Evolutionary conservation across 2,888 invertebrate species (phyloP).

Genomic region (Tenthredo mesomela): DNA sequence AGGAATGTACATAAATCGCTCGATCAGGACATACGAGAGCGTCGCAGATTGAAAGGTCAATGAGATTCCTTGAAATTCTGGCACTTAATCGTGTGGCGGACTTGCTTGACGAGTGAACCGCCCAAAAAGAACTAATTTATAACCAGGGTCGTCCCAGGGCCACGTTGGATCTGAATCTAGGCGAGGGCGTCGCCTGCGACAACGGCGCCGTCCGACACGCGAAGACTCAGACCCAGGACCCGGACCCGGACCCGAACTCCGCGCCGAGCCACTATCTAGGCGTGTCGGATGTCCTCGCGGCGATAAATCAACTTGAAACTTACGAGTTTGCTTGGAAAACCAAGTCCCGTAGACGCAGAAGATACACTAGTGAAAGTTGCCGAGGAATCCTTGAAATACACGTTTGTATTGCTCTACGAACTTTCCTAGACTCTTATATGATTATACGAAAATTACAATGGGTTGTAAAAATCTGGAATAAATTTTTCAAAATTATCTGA

Average conservation of each 20-base stretch:
- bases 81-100: constrained; percentile 36
- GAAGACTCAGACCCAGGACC: constrained; percentile 4
- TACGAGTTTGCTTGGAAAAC: constrained; percentile 35
- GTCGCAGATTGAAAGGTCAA: constrained; percentile 33
- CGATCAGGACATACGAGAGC: constrained; percentile 2
- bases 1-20: constrained; percentile 27
- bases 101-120: constrained; percentile 21
- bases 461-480: not conserved
- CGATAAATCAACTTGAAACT: constrained; percentile 45
- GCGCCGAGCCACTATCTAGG: constrained; percentile 40
- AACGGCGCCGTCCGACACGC: constrained; percentile 46
- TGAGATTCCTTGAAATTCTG: constrained; percentile 32
- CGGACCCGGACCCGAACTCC: not conserved
- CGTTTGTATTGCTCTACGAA: not conserved
- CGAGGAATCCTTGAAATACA: not conserved
- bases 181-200: constrained; percentile 48
- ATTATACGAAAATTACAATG: not conserved
- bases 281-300: constrained; percentile 46
- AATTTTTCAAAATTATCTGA: not conserved
- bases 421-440: not conserved
- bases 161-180: not conserved
- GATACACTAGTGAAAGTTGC: not conserved
- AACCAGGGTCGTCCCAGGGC: constrained; percentile 27
- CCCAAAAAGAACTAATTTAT: constrained; percentile 46
- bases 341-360: not conserved